Conservation (phyloP, 1,140 invertebrate species). For the Dendrolimus kikuchii region DNA sequence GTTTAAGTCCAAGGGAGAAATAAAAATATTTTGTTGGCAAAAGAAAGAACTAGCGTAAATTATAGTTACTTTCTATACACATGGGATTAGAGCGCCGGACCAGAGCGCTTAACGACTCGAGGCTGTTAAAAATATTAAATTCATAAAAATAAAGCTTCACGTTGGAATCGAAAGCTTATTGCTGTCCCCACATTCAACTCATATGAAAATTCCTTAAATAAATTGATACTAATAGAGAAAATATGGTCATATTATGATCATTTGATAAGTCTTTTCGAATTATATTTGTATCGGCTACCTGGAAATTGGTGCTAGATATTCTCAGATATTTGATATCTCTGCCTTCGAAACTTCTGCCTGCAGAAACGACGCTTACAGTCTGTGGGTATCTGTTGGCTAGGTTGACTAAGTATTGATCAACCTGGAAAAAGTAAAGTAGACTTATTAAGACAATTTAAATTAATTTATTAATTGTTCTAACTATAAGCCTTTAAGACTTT, state of each 20-base stretch:
- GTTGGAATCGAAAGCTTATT: background rate
- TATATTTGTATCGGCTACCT: conserved; percentile 4
- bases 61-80: background rate
- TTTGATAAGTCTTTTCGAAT: background rate
- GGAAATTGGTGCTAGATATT: conserved; percentile 27
- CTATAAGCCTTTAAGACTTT: no score
- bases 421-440: conserved; percentile 26
- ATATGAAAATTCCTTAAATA: no score
- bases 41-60: conserved; percentile 1
- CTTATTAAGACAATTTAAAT: no score
- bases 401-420: conserved; percentile 65
- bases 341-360: conserved; percentile 66
- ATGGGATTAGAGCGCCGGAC: no score
- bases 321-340: conserved; percentile 52
- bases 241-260: no score
- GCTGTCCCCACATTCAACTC: background rate
- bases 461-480: no score
- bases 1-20: conserved; percentile 3
- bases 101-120: no score
- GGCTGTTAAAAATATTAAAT: background rate
- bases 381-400: conserved; percentile 55
- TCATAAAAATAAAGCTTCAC: background rate
- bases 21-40: background rate
- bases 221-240: no score
- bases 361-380: conserved; percentile 49